phyloP scores from a whole-genome alignment of 2,797 vertebrate genomes.

The Aldrovandia affinis region DNA sequence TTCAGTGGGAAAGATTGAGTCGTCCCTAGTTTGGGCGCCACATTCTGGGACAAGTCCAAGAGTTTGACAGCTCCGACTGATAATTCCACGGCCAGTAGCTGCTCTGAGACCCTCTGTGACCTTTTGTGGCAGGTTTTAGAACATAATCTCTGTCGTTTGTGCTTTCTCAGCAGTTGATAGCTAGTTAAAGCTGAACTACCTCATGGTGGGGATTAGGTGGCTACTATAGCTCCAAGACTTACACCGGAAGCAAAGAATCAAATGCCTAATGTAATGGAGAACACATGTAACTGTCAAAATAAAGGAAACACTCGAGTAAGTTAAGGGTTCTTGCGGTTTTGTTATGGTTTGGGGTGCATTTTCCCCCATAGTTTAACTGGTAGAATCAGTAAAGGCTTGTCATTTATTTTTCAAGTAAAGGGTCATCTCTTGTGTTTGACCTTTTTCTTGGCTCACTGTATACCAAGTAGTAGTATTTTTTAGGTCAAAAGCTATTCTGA shows the following conservation, averaged over 20 bases:
- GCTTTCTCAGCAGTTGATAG: not conserved
- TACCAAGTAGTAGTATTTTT: too few relatives aligned
- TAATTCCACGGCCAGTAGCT: conserved; percentile 53
- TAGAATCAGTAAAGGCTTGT: too few relatives aligned
- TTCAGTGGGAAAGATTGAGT: not conserved
- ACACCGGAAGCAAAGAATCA: not conserved
- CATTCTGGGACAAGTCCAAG: conserved; percentile 49
- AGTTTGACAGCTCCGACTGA: conserved; percentile 41
- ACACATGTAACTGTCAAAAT: too few relatives aligned
- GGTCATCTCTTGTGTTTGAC: too few relatives aligned
- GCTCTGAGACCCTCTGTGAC: conserved; percentile 37
- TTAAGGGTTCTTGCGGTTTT: too few relatives aligned
- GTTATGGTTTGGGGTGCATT: too few relatives aligned
- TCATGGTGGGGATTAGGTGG: not conserved
- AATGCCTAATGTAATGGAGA: not conserved
- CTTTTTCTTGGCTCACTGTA: too few relatives aligned
- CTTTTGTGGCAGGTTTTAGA: conserved; percentile 45
- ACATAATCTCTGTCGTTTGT: conserved; percentile 25
- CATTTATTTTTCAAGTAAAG: too few relatives aligned
- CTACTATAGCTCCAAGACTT: not conserved
- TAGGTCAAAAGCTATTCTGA: too few relatives aligned
- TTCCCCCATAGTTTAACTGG: too few relatives aligned
- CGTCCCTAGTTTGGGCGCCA: conserved; percentile 50
- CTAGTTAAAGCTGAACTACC: not conserved
- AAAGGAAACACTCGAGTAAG: too few relatives aligned